Evolutionary conservation across 2,888 invertebrate genomes (phyloP), one percentile per base, ranked within the genome.

Genomic region (Agriopis aurantiaria): DNA sequence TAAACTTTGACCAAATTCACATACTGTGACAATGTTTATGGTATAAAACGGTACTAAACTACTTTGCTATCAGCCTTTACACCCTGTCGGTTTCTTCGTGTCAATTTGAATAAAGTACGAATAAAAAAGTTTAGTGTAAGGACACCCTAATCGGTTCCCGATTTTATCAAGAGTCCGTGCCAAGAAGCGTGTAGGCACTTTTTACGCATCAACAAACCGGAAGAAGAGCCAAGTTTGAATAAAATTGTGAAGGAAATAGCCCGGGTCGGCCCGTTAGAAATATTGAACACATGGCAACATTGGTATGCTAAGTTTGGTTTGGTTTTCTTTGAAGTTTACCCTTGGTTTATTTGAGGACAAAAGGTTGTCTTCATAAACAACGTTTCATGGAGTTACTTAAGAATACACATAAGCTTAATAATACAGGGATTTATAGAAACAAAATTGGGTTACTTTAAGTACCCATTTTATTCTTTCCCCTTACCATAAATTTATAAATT

Each of bases 101-200:
- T 87, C 89, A 83, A 88, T 89, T 90, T 89, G 85, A 90, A 90
- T 90, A 90, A 90, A 88, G 84, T 83, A 80, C 81, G 81, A 87
- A 85, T 88, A 88, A 89, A 88, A 85, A 89, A 86, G 84, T 86
- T 82, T 85, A 85, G 84, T 85, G 82, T 85, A 85, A 84, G 87
- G 85, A 82, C 81, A 80, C 80, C 84, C 84, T 88, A 87, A 87
- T 86, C 87, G 84, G 80, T 80, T 79, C 84, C 86, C 77, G 87
- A 88, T 88, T 86, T 85, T 88, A 89, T 89, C 88, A 83, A 80
- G 79, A 80, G 71, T 78, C 79, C 78, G 80, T 77, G 78, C 81
- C 80, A 83, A 83, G 81, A 83, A 83, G 81, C 83, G 80, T 82
- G 81, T 84, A 82, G 83, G 83, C 83, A 82, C 77, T 83, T 85